phyloP scores from a whole-genome alignment of 2,113 vertebrate species.

The Megaleporinus macrocephalus region DNA sequence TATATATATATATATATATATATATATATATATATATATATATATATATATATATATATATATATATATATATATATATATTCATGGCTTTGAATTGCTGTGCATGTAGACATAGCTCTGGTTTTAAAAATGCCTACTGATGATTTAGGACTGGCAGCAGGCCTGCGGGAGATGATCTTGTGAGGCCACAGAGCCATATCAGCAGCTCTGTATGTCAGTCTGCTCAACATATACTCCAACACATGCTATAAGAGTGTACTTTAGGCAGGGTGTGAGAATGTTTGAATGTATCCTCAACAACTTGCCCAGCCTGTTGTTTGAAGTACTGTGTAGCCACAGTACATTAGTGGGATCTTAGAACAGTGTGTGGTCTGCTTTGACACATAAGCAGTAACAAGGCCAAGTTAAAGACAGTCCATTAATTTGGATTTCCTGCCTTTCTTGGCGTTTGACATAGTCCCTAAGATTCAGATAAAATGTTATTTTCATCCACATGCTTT shows the following conservation, averaged over 20 bases:
- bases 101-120: not conserved
- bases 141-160: not conserved
- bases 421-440: not conserved
- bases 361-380: not conserved
- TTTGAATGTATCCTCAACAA: not conserved
- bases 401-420: not conserved
- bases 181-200: not conserved
- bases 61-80: no score
- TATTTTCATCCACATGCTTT: not conserved
- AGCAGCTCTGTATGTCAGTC: not conserved
- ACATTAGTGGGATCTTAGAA: not conserved
- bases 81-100: not conserved
- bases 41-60: no score
- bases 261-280: slow-evolving; percentile 4
- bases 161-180: not conserved
- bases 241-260: not conserved
- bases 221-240: not conserved
- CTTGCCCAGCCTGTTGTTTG: not conserved
- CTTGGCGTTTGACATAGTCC: not conserved
- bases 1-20: no score
- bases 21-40: no score
- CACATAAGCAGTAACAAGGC: not conserved
- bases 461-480: not conserved
- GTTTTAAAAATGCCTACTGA: not conserved
- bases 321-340: not conserved